phyloP scores from a whole-genome alignment of 2,888 invertebrate species.

The Platycheirus albimanus region DNA sequence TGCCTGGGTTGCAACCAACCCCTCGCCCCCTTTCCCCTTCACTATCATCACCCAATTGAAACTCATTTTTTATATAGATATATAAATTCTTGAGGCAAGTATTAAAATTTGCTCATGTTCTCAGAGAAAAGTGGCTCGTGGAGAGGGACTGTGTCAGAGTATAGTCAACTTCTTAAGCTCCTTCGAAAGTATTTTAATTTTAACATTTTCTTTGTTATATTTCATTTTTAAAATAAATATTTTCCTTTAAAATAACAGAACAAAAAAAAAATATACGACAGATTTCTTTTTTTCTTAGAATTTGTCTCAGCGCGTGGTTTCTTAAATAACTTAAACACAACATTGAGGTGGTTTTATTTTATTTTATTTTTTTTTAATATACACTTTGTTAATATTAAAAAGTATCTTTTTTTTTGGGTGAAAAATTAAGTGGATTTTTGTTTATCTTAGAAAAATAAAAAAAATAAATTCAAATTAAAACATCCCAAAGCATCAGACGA shows the following conservation, averaged over 20 bases:
- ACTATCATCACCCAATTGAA: not conserved
- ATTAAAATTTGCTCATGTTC: constrained; percentile 20
- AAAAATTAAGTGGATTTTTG: not conserved
- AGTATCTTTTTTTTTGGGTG: not conserved
- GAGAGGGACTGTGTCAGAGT: not conserved
- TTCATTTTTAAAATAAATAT: not conserved
- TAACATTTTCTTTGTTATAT: not conserved
- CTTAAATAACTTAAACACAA: not conserved
- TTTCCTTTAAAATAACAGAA: no score
- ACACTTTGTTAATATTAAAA: constrained; percentile 9
- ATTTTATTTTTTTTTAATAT: not conserved
- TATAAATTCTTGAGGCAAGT: constrained; percentile 27
- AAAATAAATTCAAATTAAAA: not conserved
- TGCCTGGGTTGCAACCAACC: not conserved
- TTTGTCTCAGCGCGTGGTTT: constrained; percentile 3
- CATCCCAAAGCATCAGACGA: not conserved
- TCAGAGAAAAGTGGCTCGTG: constrained; percentile 1
- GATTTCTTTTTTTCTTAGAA: not conserved
- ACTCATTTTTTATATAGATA: no score
- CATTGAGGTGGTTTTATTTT: constrained; percentile 12
- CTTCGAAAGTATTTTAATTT: not conserved
- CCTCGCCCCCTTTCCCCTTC: not conserved
- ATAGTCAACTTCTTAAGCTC: not conserved
- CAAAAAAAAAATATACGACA: not conserved
- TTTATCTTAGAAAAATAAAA: not conserved